These are phyloP conservation scores for Trachemys scripta DNA, from an alignment of 2,113 vertebrate species.

Conservation along the genomic window DNA sequence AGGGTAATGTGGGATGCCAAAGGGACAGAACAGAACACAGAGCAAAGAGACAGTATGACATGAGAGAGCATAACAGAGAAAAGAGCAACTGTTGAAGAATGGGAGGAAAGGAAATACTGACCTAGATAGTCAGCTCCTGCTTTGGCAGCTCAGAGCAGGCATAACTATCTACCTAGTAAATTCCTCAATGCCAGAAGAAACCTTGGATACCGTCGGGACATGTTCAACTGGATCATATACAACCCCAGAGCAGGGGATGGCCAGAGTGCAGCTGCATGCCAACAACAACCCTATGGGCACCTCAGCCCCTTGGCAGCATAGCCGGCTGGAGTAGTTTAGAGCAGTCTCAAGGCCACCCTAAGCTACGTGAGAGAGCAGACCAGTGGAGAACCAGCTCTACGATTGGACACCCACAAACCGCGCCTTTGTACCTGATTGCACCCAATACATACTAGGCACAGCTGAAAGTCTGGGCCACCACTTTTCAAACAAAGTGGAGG, in stretches of 20 bases:
- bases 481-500: not conserved
- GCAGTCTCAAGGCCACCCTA: not conserved
- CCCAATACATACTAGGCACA: not conserved
- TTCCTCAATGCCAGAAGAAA: not conserved
- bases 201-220: not conserved
- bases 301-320: not conserved
- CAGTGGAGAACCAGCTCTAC: not conserved
- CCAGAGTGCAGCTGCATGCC: not conserved
- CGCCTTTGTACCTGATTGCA: not conserved
- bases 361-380: not conserved
- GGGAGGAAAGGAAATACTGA: not conserved
- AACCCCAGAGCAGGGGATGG: not conserved
- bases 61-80: not conserved
- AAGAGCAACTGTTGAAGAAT: not conserved
- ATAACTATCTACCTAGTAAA: not conserved
- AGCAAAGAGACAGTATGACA: not conserved
- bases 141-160: not conserved
- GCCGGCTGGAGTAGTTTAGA: not conserved
- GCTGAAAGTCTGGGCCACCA: not conserved
- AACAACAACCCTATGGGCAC: not conserved
- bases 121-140: not conserved
- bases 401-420: not conserved
- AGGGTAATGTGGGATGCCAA: not conserved
- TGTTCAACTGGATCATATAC: not conserved
- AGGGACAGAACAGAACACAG: not conserved